These are phyloP conservation scores for Acanthornis magna DNA, from an alignment of 2,797 vertebrate genomes.

Conservation along the genomic window DNA sequence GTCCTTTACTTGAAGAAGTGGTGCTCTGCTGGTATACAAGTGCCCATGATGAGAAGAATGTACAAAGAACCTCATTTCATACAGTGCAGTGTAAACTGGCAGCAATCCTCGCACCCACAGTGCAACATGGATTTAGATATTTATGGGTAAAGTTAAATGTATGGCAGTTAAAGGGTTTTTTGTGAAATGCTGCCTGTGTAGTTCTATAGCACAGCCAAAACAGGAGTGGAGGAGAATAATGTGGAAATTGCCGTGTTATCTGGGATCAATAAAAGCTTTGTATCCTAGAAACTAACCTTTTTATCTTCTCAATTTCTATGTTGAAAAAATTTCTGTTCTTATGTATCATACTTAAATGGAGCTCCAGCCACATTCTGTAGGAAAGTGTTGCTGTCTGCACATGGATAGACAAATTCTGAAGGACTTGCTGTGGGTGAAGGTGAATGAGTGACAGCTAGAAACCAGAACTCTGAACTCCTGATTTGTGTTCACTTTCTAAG, in stretches of 20 bases:
- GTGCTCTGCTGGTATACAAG: background rate
- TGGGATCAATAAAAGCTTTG: background rate
- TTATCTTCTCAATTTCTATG: background rate
- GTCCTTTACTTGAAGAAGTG: background rate
- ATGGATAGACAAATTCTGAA: background rate
- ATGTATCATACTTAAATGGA: fast-evolving
- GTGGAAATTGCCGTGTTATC: background rate
- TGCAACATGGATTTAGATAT: background rate
- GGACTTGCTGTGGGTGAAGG: background rate
- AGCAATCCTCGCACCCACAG: background rate
- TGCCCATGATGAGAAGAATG: background rate
- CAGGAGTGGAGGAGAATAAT: background rate
- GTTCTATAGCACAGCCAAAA: background rate
- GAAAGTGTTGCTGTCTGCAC: background rate
- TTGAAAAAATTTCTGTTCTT: background rate
- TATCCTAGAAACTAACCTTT: background rate
- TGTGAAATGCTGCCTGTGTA: background rate
- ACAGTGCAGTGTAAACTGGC: background rate
- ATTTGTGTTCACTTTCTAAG: background rate
- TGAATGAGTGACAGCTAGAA: background rate
- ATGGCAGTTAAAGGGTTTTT: background rate
- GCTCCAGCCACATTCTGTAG: background rate
- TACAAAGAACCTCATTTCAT: background rate
- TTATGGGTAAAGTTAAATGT: background rate
- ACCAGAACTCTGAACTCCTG: background rate